Conservation (phyloP, 2,797 vertebrate species). For the Apogon hyalosoma region DNA sequence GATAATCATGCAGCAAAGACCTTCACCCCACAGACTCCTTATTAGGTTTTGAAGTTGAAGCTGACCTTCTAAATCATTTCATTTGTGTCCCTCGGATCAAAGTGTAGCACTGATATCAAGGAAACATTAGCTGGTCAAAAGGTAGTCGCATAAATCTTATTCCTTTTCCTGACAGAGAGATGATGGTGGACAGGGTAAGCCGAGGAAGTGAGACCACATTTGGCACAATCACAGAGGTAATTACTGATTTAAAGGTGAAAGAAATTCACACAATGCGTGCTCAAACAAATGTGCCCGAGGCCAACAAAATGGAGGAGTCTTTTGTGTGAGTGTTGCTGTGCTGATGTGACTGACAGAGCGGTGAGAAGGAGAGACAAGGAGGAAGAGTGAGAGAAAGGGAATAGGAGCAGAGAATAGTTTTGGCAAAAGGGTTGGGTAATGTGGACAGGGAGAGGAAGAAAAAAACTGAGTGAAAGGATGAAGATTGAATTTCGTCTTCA, state of each 20-base stretch:
- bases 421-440: constrained; percentile 32
- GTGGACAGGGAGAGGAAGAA: neutral
- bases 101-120: constrained; percentile 41
- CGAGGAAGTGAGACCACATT: constrained; percentile 29
- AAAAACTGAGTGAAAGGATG: constrained; percentile 65
- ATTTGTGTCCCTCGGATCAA: constrained; percentile 35
- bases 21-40: constrained; percentile 37
- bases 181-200: neutral
- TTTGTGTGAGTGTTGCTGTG: constrained; percentile 32
- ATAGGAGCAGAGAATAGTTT: constrained; percentile 49
- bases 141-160: constrained; percentile 28
- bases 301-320: constrained; percentile 38
- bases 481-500: constrained; percentile 77
- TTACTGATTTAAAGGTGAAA: constrained; percentile 64
- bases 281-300: constrained; percentile 44
- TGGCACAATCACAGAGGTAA: constrained; percentile 55
- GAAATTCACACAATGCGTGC: constrained; percentile 41
- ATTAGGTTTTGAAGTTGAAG: constrained; percentile 46
- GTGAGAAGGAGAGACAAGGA: constrained; percentile 27
- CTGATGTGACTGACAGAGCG: constrained; percentile 38
- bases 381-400: constrained; percentile 26
- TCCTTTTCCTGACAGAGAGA: constrained; percentile 24
- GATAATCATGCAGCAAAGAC: constrained; percentile 25
- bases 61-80: constrained; percentile 33
- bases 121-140: constrained; percentile 57